These are phyloP conservation scores for Discoglossus pictus DNA, from an alignment of 2,797 vertebrate species.

Conservation along the genomic window DNA sequence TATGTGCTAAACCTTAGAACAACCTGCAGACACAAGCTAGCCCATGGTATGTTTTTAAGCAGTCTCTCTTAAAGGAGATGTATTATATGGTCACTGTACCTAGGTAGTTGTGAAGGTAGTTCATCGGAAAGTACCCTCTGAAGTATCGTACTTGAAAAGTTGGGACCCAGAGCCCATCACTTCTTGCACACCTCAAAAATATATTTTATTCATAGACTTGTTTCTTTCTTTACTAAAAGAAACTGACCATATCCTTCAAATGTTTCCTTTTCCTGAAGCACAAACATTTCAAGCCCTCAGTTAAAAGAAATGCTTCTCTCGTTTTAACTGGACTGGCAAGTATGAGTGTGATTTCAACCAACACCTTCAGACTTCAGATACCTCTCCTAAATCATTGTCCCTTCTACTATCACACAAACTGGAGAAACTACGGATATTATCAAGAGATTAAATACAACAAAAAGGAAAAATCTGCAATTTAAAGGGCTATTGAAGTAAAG, in stretches of 20 bases:
- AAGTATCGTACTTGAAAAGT: not conserved
- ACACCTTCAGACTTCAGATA: no score
- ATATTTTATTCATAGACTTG: constrained; percentile 9
- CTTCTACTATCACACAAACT: constrained; percentile 5
- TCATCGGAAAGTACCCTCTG: no score
- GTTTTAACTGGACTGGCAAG: not conserved
- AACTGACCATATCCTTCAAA: constrained; percentile 15
- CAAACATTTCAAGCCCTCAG: constrained; percentile 7
- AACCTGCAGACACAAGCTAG: no score
- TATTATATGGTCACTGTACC: no score
- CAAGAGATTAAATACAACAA: constrained; percentile 17
- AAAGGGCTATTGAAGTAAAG: constrained; percentile 5
- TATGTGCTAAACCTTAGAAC: no score
- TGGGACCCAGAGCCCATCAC: not conserved
- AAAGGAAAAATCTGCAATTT: constrained; percentile 4
- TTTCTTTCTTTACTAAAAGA: not conserved
- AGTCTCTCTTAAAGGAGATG: no score
- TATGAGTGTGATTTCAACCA: no score
- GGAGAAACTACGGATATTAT: constrained; percentile 21
- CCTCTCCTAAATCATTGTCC: constrained; percentile 7
- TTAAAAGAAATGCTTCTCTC: constrained; percentile 16
- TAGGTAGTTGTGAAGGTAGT: no score
- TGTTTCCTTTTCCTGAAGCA: not conserved
- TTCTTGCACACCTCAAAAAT: not conserved
- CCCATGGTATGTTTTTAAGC: no score